Conservation (phyloP, 2,797 vertebrate species). For the Setipinna tenuifilis region DNA sequence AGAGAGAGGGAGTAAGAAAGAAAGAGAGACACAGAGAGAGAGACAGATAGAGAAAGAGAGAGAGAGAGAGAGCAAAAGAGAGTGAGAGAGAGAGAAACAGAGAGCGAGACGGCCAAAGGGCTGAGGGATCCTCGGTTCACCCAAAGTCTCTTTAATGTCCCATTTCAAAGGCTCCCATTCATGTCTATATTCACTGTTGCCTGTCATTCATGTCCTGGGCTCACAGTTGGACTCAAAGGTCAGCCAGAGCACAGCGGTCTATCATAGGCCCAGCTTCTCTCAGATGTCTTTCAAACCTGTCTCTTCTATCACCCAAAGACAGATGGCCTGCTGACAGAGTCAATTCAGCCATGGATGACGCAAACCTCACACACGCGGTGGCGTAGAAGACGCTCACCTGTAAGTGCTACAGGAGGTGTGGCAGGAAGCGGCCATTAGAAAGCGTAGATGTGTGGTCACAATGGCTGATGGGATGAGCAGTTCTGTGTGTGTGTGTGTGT, state of each 20-base stretch:
- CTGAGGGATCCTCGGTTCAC: background rate
- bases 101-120: background rate
- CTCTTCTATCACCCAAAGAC: background rate
- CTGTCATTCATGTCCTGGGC: background rate
- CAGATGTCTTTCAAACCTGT: background rate
- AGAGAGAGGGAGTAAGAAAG: too few relatives aligned
- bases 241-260: background rate
- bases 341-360: background rate
- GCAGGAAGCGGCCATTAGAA: too few relatives aligned
- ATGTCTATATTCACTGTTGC: background rate
- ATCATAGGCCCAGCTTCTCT: background rate
- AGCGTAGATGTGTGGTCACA: too few relatives aligned
- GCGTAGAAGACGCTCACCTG: too few relatives aligned
- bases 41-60: too few relatives aligned
- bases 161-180: slow-evolving; percentile 13
- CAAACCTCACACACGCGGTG: background rate
- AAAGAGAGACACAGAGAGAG: too few relatives aligned
- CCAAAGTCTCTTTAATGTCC: slow-evolving; percentile 6
- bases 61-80: background rate
- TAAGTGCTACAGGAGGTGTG: too few relatives aligned
- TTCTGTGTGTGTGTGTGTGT: too few relatives aligned
- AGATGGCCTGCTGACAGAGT: background rate
- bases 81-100: too few relatives aligned
- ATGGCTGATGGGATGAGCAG: too few relatives aligned
- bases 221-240: background rate